phyloP scores from a whole-genome alignment of 2,888 invertebrate species.

The Nipponacmea schrenckii region DNA sequence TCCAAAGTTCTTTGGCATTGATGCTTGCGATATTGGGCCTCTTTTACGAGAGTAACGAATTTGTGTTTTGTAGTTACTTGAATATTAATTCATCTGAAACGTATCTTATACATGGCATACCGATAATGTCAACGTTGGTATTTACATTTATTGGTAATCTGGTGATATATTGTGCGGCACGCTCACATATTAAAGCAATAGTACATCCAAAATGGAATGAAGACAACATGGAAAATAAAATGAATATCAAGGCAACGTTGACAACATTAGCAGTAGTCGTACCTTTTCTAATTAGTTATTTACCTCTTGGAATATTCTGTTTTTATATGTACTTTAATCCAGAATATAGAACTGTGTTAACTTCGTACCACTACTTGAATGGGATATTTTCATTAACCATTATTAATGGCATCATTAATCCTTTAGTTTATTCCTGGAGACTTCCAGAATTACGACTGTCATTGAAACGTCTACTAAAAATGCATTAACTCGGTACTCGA shows the following conservation, averaged over 20 bases:
- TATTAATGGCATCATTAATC: conserved; percentile 22
- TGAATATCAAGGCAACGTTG: conserved; percentile 23
- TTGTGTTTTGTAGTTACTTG: background rate
- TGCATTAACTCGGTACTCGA: no score
- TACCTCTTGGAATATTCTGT: conserved; percentile 14
- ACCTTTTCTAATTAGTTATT: conserved; percentile 20
- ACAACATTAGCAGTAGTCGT: conserved; percentile 19
- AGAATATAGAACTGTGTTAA: background rate
- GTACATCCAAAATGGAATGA: conserved; percentile 9
- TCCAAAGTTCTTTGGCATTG: background rate
- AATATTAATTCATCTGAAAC: background rate
- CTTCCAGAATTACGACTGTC: conserved; percentile 17
- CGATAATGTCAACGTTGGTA: background rate
- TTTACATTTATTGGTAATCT: background rate
- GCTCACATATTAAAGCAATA: conserved; percentile 22
- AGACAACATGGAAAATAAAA: conserved; percentile 6
- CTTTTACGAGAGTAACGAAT: background rate
- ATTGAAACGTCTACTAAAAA: conserved; percentile 8
- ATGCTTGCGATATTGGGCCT: background rate
- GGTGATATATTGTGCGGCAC: conserved; percentile 13
- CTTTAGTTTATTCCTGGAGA: conserved; percentile 24
- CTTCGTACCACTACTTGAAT: conserved; percentile 14
- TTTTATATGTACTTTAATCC: conserved; percentile 19
- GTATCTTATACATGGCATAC: background rate
- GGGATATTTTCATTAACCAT: conserved; percentile 19